Evolutionary conservation across 2,113 vertebrate species (phyloP).

Genomic region (Egretta garzetta): DNA sequence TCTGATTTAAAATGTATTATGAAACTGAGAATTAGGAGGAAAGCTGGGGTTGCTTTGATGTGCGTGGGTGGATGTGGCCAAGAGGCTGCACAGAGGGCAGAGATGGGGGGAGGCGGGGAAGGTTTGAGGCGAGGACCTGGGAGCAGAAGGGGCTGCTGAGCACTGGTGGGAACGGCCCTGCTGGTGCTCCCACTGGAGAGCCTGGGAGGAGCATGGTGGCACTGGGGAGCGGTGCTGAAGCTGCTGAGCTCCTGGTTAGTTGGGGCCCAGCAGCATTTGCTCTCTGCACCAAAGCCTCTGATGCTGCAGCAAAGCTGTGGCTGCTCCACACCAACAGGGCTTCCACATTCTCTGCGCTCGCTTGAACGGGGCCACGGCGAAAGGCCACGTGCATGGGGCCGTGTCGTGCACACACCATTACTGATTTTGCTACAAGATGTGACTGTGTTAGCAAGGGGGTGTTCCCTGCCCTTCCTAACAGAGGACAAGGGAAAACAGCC

Average conservation of each 20-base stretch:
- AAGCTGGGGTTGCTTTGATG: constrained; percentile 1
- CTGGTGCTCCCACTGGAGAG: accelerated
- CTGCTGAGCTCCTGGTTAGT: accelerated
- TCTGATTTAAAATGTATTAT: neutral
- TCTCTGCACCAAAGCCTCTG: accelerated
- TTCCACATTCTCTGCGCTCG: accelerated
- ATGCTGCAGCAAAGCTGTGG: neutral
- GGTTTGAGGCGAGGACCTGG: neutral
- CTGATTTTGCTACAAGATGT: accelerated
- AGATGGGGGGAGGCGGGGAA: neutral
- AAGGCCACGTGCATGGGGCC: accelerated
- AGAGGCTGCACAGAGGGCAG: neutral
- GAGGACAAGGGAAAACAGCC: no score
- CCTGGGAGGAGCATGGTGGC: accelerated
- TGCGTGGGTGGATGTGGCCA: neutral
- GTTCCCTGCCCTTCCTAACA: neutral
- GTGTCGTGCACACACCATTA: accelerated
- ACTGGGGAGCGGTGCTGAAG: accelerated
- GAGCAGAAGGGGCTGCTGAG: neutral
- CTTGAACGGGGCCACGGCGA: accelerated
- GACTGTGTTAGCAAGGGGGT: no score
- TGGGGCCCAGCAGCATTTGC: neutral
- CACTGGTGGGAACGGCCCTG: accelerated
- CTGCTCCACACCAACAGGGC: accelerated
- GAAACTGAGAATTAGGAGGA: neutral